Evolutionary conservation across 1,140 invertebrate genomes (phyloP).

Genomic region (Himalopsyche phryganea): DNA sequence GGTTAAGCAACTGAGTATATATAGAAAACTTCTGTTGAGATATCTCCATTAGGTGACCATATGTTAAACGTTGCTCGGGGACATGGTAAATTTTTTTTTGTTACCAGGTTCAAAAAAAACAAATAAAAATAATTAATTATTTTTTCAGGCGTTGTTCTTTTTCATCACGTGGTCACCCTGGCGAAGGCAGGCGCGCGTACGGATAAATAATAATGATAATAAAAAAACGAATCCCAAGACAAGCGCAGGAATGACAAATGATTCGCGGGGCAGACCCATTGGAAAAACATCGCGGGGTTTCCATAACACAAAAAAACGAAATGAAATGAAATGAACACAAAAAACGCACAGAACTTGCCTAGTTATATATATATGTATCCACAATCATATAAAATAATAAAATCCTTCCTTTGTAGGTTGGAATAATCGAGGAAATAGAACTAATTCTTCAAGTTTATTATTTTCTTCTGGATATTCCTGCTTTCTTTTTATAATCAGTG

Average conservation of each 20-base stretch:
- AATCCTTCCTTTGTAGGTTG: conserved; percentile 30
- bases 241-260: conserved; percentile 30
- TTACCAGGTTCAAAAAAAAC: no score
- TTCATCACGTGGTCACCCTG: no score
- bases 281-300: conserved; percentile 33
- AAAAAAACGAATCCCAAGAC: neutral
- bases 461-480: conserved; percentile 20
- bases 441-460: conserved; percentile 34
- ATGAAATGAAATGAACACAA: no score
- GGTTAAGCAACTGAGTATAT: no score
- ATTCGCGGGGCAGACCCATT: conserved; percentile 30
- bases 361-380: no score
- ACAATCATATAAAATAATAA: conserved; percentile 28
- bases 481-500: neutral
- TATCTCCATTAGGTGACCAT: no score
- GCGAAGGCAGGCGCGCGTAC: neutral
- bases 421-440: conserved; percentile 33
- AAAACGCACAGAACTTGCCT: no score
- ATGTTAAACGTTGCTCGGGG: no score
- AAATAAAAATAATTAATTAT: no score
- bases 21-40: no score
- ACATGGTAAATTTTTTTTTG: no score
- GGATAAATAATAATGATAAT: neutral
- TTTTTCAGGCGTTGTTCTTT: neutral
- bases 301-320: conserved; percentile 7